A percentile compares a stretch with the other conserved stretches of the same genome.
These are phyloP conservation scores for Julus scanicus DNA, from an alignment of 2,888 invertebrate genomes.

Conservation along the genomic window DNA sequence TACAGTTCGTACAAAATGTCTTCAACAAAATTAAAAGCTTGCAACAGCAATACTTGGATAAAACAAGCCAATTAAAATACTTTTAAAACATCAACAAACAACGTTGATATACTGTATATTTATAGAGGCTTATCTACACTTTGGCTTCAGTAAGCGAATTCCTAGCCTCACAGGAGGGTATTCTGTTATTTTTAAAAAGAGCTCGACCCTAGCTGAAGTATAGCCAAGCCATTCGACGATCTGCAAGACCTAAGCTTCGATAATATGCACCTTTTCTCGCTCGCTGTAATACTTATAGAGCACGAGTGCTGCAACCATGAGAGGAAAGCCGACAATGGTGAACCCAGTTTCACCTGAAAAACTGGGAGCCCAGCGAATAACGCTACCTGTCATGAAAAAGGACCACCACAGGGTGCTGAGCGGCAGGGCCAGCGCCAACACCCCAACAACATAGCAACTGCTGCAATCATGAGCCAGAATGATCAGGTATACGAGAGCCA, in stretches of 20 bases:
- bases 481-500: conserved; percentile 54
- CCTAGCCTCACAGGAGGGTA: neutral
- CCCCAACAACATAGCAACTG: conserved; percentile 55
- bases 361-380: conserved; percentile 55
- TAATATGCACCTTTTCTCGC: conserved; percentile 53
- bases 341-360: conserved; percentile 58
- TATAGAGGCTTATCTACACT: neutral
- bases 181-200: neutral
- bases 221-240: neutral
- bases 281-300: conserved; percentile 57
- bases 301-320: conserved; percentile 55
- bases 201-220: neutral
- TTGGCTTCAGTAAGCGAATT: neutral
- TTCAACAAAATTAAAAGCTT: neutral
- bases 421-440: conserved; percentile 56
- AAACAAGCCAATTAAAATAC: neutral
- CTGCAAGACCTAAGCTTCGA: conserved; percentile 13
- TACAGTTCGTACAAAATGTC: neutral
- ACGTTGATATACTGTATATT: neutral
- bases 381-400: conserved; percentile 55
- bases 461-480: conserved; percentile 55
- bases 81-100: conserved; percentile 20
- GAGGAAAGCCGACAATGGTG: conserved; percentile 57
- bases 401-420: conserved; percentile 58
- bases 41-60: neutral